Evolutionary conservation across 1,140 invertebrate genomes (phyloP), one percentile per base, ranked within the genome.

Genomic region (Episyrphus balteatus): DNA sequence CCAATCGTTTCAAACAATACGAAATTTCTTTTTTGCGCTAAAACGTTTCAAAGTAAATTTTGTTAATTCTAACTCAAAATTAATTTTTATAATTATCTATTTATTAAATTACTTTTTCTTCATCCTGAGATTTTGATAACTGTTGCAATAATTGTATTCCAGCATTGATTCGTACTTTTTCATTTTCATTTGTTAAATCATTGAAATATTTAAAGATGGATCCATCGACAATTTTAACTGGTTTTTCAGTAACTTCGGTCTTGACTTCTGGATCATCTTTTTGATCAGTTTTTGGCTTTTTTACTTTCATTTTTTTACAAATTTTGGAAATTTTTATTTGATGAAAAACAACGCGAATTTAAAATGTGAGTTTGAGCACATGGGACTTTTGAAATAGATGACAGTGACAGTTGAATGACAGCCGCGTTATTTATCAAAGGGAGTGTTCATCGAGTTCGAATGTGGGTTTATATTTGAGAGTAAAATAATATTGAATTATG

Each of bases 171-270:
- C 37, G 37, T 3, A 15, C 21, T 5, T 14, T 5, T 32, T 39
- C n/a, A 11, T 31, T 21, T 6, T 30, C 37, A 32, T 21, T 47
- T 11, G 37, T 47, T 40, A 47, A 33, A 13, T 13, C 13, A 7
- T 47, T 47, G 15, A 47, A 47, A 12, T 13, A 40, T n/a, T 47
- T 21, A 10, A 39, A 41, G 7, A 47, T 32, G 2, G 14, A 40
- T n/a, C 15, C 18, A 40, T 39, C 37, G 12, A 39, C 15, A 11
- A 33, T 15, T 40, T 40, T 47, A 17, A 41, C 18, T 41, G 18
- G 13, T 5, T 12, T 18, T 12, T 12, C 39, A 6, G 11, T 17
- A 41, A 12, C 11, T 17, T 17, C 18, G 13, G 19, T 41, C 14
- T 41, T 19, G 5, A 9, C 39, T 12, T 41, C 39, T 18, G 6